Percentiles rank a stretch among this genome's conserved stretches.
Conservation (phyloP, 2,888 invertebrate genomes). For the Lepidocyrtoides sp. region DNA sequence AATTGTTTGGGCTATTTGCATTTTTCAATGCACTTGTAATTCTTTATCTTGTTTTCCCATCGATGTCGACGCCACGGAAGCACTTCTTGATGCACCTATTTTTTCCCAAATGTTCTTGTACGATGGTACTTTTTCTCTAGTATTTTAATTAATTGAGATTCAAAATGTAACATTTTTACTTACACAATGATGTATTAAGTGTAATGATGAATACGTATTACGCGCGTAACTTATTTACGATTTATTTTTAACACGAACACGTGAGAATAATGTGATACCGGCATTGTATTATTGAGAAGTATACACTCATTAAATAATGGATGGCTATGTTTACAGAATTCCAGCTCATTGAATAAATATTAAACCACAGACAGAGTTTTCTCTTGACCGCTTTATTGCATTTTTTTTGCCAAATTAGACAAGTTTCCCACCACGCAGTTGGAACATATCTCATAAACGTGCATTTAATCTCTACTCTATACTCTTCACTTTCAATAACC, state of each 20-base stretch:
- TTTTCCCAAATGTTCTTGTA: neutral
- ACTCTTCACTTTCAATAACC: too few species aligned
- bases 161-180: neutral
- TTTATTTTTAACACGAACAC: slow-evolving; percentile 44
- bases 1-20: neutral
- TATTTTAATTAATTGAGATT: neutral
- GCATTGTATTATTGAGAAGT: slow-evolving; percentile 27
- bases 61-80: neutral
- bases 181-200: neutral
- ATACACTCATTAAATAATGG: neutral
- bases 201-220: neutral
- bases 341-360: slow-evolving; percentile 3
- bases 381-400: too few species aligned
- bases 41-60: slow-evolving; percentile 9
- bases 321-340: slow-evolving; percentile 1
- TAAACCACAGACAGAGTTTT: neutral
- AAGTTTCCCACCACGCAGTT: too few species aligned
- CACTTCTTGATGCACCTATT: slow-evolving; percentile 6
- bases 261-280: slow-evolving; percentile 44
- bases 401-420: too few species aligned
- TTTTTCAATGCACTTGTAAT: neutral
- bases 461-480: too few species aligned
- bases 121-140: neutral
- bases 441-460: too few species aligned
- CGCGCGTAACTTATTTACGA: slow-evolving; percentile 1